Percentiles rank a stretch among this genome's conserved stretches.
Evolutionary conservation across 2,797 vertebrate species (phyloP).

Genomic region (Lepilemur ruficaudatus): DNA sequence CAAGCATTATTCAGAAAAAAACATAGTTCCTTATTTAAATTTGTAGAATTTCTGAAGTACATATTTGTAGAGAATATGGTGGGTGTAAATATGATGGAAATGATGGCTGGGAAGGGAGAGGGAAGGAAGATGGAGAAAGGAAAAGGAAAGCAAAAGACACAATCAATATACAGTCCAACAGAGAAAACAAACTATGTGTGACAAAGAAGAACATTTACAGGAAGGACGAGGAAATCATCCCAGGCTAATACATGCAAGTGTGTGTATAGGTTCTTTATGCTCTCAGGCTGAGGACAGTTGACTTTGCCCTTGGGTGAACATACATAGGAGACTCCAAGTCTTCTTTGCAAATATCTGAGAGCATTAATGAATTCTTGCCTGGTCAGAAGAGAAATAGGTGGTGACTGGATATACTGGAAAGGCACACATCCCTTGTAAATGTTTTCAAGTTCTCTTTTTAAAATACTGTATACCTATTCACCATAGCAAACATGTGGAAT

Average conservation of each 20-base stretch:
- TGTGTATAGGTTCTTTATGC: not conserved
- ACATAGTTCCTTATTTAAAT: not conserved
- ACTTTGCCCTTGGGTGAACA: not conserved
- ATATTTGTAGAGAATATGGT: not conserved
- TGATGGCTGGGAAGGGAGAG: not conserved
- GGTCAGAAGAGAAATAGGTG: not conserved
- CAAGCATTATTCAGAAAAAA: conserved; percentile 17
- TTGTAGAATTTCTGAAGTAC: not conserved
- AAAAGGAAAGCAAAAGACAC: not conserved
- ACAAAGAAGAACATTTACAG: not conserved
- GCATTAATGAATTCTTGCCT: not conserved
- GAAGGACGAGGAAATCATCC: not conserved
- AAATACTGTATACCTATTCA: not conserved
- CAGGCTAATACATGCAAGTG: no score
- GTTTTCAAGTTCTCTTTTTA: not conserved
- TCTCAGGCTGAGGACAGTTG: not conserved
- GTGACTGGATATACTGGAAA: not conserved
- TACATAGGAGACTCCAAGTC: not conserved
- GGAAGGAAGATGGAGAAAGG: not conserved
- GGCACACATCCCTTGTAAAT: not conserved
- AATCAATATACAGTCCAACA: not conserved
- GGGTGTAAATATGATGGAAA: not conserved
- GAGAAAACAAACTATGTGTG: not conserved
- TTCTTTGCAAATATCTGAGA: not conserved
- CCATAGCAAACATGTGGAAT: not conserved